Percentiles rank a stretch among this genome's conserved stretches.
These are phyloP conservation scores for Torymus tubicola DNA, from an alignment of 2,888 invertebrate species.

Conservation along the genomic window DNA sequence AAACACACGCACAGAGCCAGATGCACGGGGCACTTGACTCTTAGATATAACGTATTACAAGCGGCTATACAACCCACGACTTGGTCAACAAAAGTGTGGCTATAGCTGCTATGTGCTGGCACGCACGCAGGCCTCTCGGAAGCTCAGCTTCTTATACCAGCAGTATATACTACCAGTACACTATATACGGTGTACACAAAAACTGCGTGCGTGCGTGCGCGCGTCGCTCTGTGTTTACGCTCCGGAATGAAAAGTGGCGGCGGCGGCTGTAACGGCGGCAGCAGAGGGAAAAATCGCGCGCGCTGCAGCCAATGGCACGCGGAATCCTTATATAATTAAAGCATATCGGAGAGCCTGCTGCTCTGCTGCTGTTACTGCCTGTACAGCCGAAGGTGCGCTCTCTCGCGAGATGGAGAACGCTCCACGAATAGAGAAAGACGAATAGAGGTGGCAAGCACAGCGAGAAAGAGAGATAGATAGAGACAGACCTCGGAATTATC, in stretches of 20 bases:
- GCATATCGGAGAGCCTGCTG: not conserved
- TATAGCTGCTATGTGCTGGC: too few species aligned
- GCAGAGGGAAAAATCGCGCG: slow-evolving; percentile 25
- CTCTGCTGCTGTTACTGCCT: not conserved
- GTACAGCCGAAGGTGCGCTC: not conserved
- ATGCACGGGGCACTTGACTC: too few species aligned
- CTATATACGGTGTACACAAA: too few species aligned
- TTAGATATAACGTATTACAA: too few species aligned
- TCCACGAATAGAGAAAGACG: not conserved
- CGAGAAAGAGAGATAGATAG: slow-evolving; percentile 13
- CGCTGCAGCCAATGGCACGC: slow-evolving; percentile 40
- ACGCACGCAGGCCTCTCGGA: too few species aligned
- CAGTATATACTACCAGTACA: too few species aligned
- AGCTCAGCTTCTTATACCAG: too few species aligned
- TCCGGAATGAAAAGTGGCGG: slow-evolving; percentile 13
- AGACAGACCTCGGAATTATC: slow-evolving; percentile 50
- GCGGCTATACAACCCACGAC: too few species aligned
- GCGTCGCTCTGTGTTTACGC: slow-evolving; percentile 34
- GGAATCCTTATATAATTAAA: slow-evolving; percentile 51
- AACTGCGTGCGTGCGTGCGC: slow-evolving; percentile 20
- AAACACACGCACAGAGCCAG: too few species aligned
- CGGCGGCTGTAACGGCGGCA: not conserved
- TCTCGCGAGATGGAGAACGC: not conserved
- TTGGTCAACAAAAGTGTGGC: too few species aligned
- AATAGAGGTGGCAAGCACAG: not conserved